Evolutionary conservation across 37 sponge, comb jelly and placozoan species (phyloP).

Genomic region (Agelas oroides): DNA sequence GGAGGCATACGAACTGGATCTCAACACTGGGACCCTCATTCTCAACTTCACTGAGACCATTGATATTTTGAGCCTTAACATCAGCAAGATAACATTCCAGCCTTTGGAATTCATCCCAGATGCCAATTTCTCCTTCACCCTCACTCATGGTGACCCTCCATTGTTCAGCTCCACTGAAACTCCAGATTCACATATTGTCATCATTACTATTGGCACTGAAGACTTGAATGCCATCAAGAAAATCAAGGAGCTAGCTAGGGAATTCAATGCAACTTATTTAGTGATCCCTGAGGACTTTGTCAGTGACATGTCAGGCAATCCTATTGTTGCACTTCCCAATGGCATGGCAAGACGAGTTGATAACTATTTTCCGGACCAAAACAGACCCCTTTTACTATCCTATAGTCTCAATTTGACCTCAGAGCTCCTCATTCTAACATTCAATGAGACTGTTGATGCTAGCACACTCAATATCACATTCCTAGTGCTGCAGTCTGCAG

Average conservation of each 20-base stretch:
- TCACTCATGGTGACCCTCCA: slow-evolving; percentile 46
- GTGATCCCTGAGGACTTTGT: slow-evolving; percentile 48
- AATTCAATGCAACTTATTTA: slow-evolving; percentile 60
- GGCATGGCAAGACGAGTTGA: slow-evolving; percentile 37
- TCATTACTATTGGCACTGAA: slow-evolving; percentile 58
- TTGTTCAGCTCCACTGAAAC: slow-evolving; percentile 42
- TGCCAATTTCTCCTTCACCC: slow-evolving; percentile 40
- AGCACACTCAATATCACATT: slow-evolving; percentile 65
- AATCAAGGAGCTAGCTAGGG: slow-evolving; percentile 66
- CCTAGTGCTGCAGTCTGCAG: slow-evolving; percentile 58
- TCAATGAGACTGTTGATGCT: slow-evolving; percentile 89
- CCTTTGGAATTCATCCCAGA: slow-evolving; percentile 6
- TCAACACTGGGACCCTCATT: slow-evolving; percentile 62
- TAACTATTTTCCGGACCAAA: slow-evolving; percentile 59
- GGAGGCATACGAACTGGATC: slow-evolving; percentile 55
- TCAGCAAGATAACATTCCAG: slow-evolving; percentile 72
- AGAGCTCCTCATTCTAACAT: slow-evolving; percentile 80
- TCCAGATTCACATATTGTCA: slow-evolving; percentile 50
- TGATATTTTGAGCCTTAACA: slow-evolving; percentile 70
- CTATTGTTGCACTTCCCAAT: slow-evolving; percentile 57
- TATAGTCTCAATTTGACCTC: slow-evolving; percentile 86
- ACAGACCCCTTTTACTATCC: slow-evolving; percentile 54
- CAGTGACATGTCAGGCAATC: slow-evolving; percentile 75
- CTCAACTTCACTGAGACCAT: slow-evolving; percentile 86
- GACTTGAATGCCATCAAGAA: slow-evolving; percentile 88